Evolutionary conservation across 1,140 invertebrate species (phyloP), one percentile per base, ranked within the genome.

Genomic region (Leptoteleia sp.): DNA sequence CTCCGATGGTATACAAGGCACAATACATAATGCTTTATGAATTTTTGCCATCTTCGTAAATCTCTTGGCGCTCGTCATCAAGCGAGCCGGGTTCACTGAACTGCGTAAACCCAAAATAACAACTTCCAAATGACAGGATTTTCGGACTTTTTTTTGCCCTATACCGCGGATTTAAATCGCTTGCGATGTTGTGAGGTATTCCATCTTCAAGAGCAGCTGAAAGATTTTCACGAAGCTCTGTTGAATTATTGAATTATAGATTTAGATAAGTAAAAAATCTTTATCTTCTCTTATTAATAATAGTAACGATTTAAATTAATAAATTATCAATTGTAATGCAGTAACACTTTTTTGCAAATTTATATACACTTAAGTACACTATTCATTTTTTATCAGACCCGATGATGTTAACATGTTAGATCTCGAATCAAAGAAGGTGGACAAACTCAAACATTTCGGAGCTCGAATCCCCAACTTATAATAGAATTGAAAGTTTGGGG

Each of bases 191-290:
- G 29, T 13, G 19, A 8, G 22, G 15, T 47, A 17, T 62, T 48
- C 8, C 29, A 12, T 6, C 16, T 11, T 35, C 3, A 13, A 6
- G 6, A 16, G 19, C 25, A 2, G n/a, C 3, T 1, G 27, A 15
- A 31, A 48, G 40, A 72, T 55, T 54, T 55, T 55, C 27, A 16
- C 43, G 16, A 31, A 3, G 11, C 11, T 38, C 29, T 22, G 22
- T 25, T 72, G 68, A 62, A 62, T 72, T 48, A 73, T 64, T 64
- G 37, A 73, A n/a, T n/a, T n/a, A n/a, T n/a, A n/a, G n/a, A n/a
- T n/a, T n/a, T n/a, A n/a, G n/a, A n/a, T n/a, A n/a, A n/a, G n/a
- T n/a, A n/a, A n/a, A n/a, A n/a, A n/a, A n/a, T n/a, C n/a, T n/a
- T n/a, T n/a, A n/a, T n/a, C n/a, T n/a, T n/a, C n/a, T n/a, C n/a